phyloP scores from a whole-genome alignment of 2,888 invertebrate genomes.

The Scaptomyza polygonia region DNA sequence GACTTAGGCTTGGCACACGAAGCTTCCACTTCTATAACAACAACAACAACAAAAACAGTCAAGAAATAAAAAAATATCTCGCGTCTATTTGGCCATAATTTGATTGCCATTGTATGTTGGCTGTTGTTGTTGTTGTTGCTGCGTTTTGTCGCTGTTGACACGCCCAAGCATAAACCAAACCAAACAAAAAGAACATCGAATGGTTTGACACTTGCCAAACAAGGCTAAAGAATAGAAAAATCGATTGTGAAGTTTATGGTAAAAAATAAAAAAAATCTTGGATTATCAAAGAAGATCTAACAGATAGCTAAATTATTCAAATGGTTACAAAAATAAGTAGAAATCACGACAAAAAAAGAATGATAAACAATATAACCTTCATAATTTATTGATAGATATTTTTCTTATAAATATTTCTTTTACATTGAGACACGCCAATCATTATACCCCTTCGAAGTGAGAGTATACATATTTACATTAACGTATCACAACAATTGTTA shows the following conservation, averaged over 20 bases:
- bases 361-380: too few relatives aligned
- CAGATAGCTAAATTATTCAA: not conserved
- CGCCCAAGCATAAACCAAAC: slow-evolving; percentile 31
- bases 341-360: too few relatives aligned
- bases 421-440: not conserved
- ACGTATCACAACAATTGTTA: slow-evolving; percentile 5
- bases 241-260: too few relatives aligned
- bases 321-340: too few relatives aligned
- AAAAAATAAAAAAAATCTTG: too few relatives aligned
- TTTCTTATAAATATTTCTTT: not conserved
- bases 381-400: too few relatives aligned
- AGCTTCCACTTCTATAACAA: slow-evolving; percentile 11
- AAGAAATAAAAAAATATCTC: slow-evolving; percentile 12
- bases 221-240: not conserved
- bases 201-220: not conserved
- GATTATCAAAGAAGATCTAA: too few relatives aligned
- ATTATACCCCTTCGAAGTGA: not conserved
- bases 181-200: slow-evolving; percentile 7
- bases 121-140: slow-evolving; percentile 12
- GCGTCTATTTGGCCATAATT: slow-evolving; percentile 54
- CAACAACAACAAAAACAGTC: slow-evolving; percentile 4
- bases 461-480: not conserved
- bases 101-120: slow-evolving; percentile 58
- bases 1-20: slow-evolving; percentile 37
- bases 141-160: slow-evolving; percentile 26